These are phyloP conservation scores for Ptychobarbus kaznakovi DNA, from an alignment of 2,797 vertebrate species.

Conservation along the genomic window DNA sequence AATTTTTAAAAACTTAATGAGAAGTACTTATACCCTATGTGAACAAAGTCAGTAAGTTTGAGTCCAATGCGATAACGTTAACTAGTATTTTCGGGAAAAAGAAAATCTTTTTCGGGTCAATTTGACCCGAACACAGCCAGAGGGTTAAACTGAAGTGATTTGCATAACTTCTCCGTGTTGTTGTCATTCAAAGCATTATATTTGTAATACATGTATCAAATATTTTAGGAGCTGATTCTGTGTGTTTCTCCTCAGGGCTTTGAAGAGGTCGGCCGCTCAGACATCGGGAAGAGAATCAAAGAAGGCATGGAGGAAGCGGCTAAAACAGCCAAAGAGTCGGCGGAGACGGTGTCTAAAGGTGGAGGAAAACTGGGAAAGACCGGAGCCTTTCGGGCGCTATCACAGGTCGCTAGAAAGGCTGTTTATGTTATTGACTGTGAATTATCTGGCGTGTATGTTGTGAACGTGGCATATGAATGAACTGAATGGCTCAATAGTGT, in stretches of 20 bases:
- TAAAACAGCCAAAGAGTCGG: slow-evolving; percentile 92
- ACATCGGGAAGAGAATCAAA: slow-evolving; percentile 93
- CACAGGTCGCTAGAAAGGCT: slow-evolving; percentile 82
- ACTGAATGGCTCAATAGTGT: slow-evolving; percentile 3
- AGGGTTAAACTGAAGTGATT: background rate
- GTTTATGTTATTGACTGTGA: background rate
- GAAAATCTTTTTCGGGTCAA: no score
- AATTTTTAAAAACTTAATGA: no score
- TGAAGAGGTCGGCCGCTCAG: slow-evolving; percentile 89
- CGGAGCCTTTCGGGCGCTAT: slow-evolving; percentile 91
- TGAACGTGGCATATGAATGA: background rate
- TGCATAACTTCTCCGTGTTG: background rate
- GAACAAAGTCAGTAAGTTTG: no score
- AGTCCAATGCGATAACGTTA: no score
- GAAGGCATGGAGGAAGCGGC: slow-evolving; percentile 94
- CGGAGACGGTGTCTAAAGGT: slow-evolving; percentile 87
- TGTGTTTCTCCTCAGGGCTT: slow-evolving; percentile 81
- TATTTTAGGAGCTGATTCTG: background rate
- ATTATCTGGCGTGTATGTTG: background rate
- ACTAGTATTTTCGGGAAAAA: no score
- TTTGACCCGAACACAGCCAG: no score
- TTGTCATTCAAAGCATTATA: background rate
- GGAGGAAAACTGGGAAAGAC: slow-evolving; percentile 92
- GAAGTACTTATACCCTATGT: no score
- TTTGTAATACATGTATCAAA: background rate